Evolutionary conservation across 1,140 invertebrate genomes (phyloP).

Genomic region (Meloidogyne floridensis): DNA sequence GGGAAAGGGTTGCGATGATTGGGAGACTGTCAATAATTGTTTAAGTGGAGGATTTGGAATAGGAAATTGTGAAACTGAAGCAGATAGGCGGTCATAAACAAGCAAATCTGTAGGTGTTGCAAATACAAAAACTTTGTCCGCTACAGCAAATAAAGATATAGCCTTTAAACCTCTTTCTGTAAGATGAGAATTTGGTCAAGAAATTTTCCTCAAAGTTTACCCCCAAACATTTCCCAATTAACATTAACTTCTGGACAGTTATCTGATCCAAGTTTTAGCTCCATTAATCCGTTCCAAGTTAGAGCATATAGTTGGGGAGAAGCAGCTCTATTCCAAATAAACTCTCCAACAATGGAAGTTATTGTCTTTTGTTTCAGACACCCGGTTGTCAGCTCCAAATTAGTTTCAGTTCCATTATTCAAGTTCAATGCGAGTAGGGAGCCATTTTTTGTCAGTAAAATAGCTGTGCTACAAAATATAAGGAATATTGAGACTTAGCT

Average conservation of each 20-base stretch:
- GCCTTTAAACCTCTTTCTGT: constrained; percentile 61
- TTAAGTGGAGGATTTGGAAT: constrained; percentile 60
- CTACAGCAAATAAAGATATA: constrained; percentile 61
- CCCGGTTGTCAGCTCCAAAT: constrained; percentile 33
- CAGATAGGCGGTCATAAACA: constrained; percentile 55
- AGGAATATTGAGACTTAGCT: too few species aligned
- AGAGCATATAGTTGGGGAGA: constrained; percentile 62
- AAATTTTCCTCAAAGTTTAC: too few species aligned
- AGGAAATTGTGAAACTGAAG: constrained; percentile 48
- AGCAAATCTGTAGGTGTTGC: constrained; percentile 59
- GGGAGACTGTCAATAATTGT: constrained; percentile 61
- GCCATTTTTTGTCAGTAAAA: constrained; percentile 62
- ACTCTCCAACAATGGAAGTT: constrained; percentile 64
- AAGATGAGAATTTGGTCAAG: too few species aligned
- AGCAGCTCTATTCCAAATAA: constrained; percentile 58
- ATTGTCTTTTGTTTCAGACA: constrained; percentile 49
- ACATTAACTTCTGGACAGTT: constrained; percentile 59
- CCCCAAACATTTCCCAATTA: constrained; percentile 61
- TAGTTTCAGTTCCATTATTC: constrained; percentile 49
- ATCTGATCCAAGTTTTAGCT: constrained; percentile 45
- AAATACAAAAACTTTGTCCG: constrained; percentile 65
- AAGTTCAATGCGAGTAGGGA: constrained; percentile 59
- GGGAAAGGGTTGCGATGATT: constrained; percentile 61
- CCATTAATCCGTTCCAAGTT: constrained; percentile 63
- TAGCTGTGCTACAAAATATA: constrained; percentile 57